Base-by-base conservation (phyloP, 2,888 invertebrate genomes). In the Alentia gelatinosa region DNA sequence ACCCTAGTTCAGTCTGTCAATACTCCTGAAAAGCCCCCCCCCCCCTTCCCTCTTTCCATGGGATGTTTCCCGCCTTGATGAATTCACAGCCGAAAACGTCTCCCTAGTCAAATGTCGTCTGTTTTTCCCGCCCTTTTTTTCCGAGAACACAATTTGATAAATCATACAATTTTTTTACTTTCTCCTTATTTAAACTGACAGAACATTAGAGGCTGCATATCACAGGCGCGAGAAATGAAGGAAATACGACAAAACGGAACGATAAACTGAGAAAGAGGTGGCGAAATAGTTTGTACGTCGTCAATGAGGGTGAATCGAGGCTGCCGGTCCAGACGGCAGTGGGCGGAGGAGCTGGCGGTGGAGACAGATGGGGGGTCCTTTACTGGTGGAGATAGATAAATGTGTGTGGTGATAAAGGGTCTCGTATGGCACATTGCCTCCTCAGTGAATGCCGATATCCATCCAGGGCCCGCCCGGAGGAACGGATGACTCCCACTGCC, bases 361-460 rank as follows among this genome's bases (percentile, higher is more conserved):
- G 47, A 47, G 9, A 47, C 47, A 19, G 47, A 47, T 19, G 47
- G 19, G 68, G 68, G 68, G n/a, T 30, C 68, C 68, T 68, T 30
- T 30, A 15, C 68, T 68, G 68, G 26, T 30, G 30, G 12, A 30
- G 56, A 56, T 56, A 56, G 68, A 68, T 68, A 68, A 68, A 68
- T 68, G 68, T 68, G 30, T 68, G 30, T 68, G 68, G 68, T 68
- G 68, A 68, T 68, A 68, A 68, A 68, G 68, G 68, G 30, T 68
- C 68, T 68, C 68, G 33, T 68, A 68, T 68, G 68, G 68, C 68
- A 68, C 68, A 68, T 68, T 68, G 68, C 68, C 30, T 68, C 68
- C 33, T 68, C 68, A 68, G 68, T 68, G 68, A 68, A 68, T 68
- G 68, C 68, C 68, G 68, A 68, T 63, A 63, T 68, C 68, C 30